A percentile compares a stretch with the other conserved stretches of the same genome.
These are phyloP conservation scores for Andrena haemorrhoa DNA, from an alignment of 2,888 invertebrate species.

Conservation along the genomic window DNA sequence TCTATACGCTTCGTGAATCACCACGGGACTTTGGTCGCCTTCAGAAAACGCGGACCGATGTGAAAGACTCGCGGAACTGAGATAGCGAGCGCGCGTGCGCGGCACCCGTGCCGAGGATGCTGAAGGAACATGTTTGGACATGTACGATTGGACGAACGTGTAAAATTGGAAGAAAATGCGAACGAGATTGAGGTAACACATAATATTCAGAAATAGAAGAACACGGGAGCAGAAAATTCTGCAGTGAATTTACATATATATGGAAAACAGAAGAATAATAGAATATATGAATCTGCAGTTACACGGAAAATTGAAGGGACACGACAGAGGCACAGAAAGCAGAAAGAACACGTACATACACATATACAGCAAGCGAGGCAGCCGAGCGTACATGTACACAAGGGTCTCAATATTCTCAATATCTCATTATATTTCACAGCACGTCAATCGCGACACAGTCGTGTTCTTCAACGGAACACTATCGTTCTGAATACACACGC, in stretches of 20 bases:
- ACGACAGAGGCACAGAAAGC: background rate
- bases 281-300: background rate
- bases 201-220: background rate
- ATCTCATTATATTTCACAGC: constrained; percentile 27
- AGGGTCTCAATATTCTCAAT: background rate
- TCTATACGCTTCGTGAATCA: constrained; percentile 32
- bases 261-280: background rate
- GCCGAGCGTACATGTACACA: background rate
- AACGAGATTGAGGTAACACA: background rate
- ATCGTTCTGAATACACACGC: constrained; percentile 22
- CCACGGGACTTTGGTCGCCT: background rate
- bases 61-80: background rate
- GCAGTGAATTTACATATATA: no score
- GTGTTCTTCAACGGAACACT: constrained; percentile 13
- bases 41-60: background rate
- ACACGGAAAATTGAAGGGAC: background rate
- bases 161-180: background rate
- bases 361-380: background rate
- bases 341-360: background rate
- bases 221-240: no score
- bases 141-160: background rate
- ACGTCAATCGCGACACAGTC: background rate
- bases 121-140: no score
- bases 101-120: no score
- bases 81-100: no score